Base-by-base conservation (phyloP, 2,113 vertebrate genomes). In the Coryphaenoides rupestris region DNA sequence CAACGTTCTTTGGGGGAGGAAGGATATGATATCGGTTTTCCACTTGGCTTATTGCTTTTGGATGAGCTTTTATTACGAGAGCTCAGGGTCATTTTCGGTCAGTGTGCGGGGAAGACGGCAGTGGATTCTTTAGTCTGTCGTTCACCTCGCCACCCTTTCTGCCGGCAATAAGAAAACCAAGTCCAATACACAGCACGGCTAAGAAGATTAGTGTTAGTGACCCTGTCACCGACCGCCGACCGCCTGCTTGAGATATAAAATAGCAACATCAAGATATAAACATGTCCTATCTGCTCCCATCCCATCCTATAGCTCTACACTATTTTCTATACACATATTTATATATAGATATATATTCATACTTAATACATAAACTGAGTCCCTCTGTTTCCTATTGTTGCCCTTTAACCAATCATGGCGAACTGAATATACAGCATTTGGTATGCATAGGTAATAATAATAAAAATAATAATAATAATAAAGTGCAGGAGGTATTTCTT, bases 401-500 rank as follows among this genome's bases (percentile, higher is more conserved):
- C 69, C 79, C 58, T n/a, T 65, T 40, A 72, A 66, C 60, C 74
- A 69, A 63, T 69, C 69, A 62, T 57, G 40, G 55, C 26, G 49
- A 63, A 73, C 70, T 68, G 65, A 56, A 69, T 70, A 78, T 68
- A 74, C 66, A 73, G 68, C 21, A 49, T 77, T 82, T 89, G 71
- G 74, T 86, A 79, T 84, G 87, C 91, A 94, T 92, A 94, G 84
- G 88, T 88, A 90, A 84, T 88, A 45, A 90, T 95, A 97, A 96
- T 88, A 90, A 84, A 87, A 45, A 90, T 95, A 97, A 96, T n/a
- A n/a, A n/a, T 88, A 90, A 84, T 88, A 45, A 90, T 95, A 97
- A 96, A 96, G 95, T 96, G 95, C 95, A 95, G 92, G 91, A 58
- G 85, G 88, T 90, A 88, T 93, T 92, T 91, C 86, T 88, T 91